These are phyloP conservation scores for Decapterus maruadsi DNA, from an alignment of 2,797 vertebrate species.

Conservation along the genomic window DNA sequence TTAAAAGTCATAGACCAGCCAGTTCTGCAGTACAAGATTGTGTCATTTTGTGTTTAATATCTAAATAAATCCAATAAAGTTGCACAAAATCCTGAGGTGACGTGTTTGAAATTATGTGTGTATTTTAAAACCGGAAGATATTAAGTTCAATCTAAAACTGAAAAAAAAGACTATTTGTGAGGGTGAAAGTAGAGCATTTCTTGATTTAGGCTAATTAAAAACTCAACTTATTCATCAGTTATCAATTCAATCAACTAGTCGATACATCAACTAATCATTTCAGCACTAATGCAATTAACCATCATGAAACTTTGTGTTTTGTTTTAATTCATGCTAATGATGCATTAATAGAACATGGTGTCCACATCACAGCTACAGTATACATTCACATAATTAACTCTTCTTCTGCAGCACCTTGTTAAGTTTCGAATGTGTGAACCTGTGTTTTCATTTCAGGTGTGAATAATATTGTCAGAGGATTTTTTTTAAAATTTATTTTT, in stretches of 20 bases:
- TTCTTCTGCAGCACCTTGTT: constrained; percentile 1
- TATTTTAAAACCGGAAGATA: too few species aligned
- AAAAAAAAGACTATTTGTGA: not conserved
- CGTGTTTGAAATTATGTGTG: too few species aligned
- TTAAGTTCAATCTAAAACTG: too few species aligned
- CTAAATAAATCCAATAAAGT: not conserved
- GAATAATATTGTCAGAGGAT: constrained; percentile 14
- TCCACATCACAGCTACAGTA: not conserved
- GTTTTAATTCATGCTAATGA: constrained; percentile 18
- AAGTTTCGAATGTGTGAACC: constrained; percentile 1
- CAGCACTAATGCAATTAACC: constrained; percentile 47
- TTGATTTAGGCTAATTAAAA: not conserved
- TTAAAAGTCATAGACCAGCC: not conserved
- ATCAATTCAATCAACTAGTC: too few species aligned
- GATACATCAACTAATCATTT: not conserved
- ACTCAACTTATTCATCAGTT: not conserved
- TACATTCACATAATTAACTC: constrained; percentile 12
- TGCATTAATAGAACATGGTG: constrained; percentile 9
- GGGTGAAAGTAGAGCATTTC: not conserved
- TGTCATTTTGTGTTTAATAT: not conserved
- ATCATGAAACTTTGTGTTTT: not conserved
- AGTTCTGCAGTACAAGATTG: not conserved
- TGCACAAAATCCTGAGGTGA: not conserved
- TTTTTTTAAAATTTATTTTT: constrained; percentile 21
- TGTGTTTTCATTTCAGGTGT: constrained; percentile 39